These are phyloP conservation scores for Tetanocera ferruginea DNA, from an alignment of 2,888 invertebrate genomes.

Conservation along the genomic window DNA sequence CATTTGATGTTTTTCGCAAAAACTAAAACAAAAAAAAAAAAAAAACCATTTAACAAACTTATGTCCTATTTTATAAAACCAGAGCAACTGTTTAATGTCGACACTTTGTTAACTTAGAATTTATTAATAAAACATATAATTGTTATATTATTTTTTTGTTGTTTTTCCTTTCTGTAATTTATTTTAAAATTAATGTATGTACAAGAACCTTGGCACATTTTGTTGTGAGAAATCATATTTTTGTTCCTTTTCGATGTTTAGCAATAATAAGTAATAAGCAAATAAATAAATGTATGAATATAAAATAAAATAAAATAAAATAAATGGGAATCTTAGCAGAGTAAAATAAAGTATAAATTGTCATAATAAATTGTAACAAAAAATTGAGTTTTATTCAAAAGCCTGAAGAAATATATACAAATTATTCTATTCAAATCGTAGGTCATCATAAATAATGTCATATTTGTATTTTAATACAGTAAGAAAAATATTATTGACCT, in stretches of 20 bases:
- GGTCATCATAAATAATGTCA: too few relatives aligned
- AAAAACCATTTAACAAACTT: too few relatives aligned
- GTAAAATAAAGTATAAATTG: conserved; percentile 34
- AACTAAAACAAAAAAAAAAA: too few relatives aligned
- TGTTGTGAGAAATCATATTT: conserved; percentile 19
- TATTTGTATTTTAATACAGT: too few relatives aligned
- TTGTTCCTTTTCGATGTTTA: conserved; percentile 37
- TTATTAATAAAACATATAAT: background rate
- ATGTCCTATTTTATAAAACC: background rate
- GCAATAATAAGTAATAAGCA: conserved; percentile 33
- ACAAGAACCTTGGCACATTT: background rate
- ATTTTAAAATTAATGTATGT: background rate
- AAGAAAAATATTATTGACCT: too few relatives aligned
- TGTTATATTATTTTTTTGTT: background rate
- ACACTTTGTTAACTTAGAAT: background rate
- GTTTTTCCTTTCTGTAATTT: background rate
- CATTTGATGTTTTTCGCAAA: background rate
- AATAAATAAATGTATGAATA: conserved; percentile 35
- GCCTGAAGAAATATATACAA: too few relatives aligned
- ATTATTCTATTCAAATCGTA: too few relatives aligned
- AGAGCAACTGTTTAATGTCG: background rate
- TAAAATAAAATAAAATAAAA: conserved; percentile 33
- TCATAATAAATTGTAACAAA: conserved; percentile 21
- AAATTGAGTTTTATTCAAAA: background rate
- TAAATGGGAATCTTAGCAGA: conserved; percentile 43